Evolutionary conservation across 2,888 invertebrate genomes (phyloP).

Genomic region (Mystacides longicornis): DNA sequence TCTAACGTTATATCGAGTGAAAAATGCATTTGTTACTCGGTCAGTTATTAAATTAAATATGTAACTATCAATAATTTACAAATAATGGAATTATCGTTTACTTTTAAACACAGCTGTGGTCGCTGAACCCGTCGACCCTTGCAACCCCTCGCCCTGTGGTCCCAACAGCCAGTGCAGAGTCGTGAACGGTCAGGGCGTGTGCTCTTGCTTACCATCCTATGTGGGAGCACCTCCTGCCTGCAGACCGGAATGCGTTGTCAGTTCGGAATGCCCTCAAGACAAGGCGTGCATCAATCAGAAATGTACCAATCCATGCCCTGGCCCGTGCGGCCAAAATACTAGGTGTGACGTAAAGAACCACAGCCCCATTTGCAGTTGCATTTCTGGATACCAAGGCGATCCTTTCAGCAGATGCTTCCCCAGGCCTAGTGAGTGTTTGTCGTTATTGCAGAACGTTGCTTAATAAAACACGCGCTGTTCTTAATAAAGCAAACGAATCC

Average conservation of each 20-base stretch:
- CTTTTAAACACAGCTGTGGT: conserved; percentile 31
- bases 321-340: conserved; percentile 65
- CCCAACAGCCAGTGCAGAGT: conserved; percentile 70
- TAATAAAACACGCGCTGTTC: neutral
- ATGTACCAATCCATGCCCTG: conserved; percentile 65
- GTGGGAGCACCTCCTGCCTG: conserved; percentile 66
- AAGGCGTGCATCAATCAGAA: conserved; percentile 61
- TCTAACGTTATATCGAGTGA: neutral
- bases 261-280: conserved; percentile 61
- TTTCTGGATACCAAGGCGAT: conserved; percentile 53
- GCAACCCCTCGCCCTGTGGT: conserved; percentile 72
- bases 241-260: conserved; percentile 65
- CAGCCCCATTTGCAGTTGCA: conserved; percentile 63
- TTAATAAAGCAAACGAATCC: too few relatives aligned
- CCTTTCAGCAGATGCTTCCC: conserved; percentile 55
- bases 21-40: neutral
- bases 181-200: conserved; percentile 61
- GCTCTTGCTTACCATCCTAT: conserved; percentile 59
- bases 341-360: conserved; percentile 66
- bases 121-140: conserved; percentile 46
- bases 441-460: too few relatives aligned
- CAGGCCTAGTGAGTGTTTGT: conserved; percentile 46
- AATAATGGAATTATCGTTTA: too few relatives aligned
- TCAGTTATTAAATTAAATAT: neutral
- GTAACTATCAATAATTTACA: too few relatives aligned